phyloP scores from a whole-genome alignment of 2,797 vertebrate species.

The Discoglossus pictus region DNA sequence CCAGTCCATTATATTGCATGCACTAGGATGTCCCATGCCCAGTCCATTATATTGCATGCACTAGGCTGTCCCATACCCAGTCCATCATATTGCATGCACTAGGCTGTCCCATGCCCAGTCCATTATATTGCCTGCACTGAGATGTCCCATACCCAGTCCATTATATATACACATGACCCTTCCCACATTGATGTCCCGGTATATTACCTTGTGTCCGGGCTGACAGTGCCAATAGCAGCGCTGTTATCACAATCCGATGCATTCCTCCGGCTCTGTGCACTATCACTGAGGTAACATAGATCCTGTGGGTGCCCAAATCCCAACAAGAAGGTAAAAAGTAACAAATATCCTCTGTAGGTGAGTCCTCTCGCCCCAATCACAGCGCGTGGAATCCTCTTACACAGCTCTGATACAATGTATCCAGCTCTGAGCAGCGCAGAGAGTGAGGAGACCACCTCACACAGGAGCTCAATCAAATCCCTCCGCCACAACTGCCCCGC shows the following conservation, averaged over 20 bases:
- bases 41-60: slow-evolving; percentile 8
- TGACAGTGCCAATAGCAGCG: slow-evolving; percentile 11
- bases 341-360: too few relatives aligned
- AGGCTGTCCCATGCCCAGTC: too few relatives aligned
- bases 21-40: too few relatives aligned
- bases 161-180: too few relatives aligned
- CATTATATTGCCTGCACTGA: too few relatives aligned
- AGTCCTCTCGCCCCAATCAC: too few relatives aligned
- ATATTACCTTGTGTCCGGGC: slow-evolving; percentile 19
- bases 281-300: slow-evolving; percentile 24
- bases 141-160: too few relatives aligned
- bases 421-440: background rate
- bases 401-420: background rate
- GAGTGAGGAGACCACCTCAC: background rate
- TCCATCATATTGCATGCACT: too few relatives aligned
- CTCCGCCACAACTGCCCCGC: slow-evolving; percentile 20
- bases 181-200: too few relatives aligned
- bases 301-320: background rate
- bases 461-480: background rate
- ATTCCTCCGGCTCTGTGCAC: slow-evolving; percentile 9
- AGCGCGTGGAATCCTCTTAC: too few relatives aligned
- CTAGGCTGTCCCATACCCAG: too few relatives aligned
- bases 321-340: background rate
- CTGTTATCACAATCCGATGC: slow-evolving; percentile 3
- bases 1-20: too few relatives aligned